Percentiles rank a stretch among this genome's conserved stretches.
Conservation (phyloP, 2,888 invertebrate genomes). For the Andrena trimmerana region DNA sequence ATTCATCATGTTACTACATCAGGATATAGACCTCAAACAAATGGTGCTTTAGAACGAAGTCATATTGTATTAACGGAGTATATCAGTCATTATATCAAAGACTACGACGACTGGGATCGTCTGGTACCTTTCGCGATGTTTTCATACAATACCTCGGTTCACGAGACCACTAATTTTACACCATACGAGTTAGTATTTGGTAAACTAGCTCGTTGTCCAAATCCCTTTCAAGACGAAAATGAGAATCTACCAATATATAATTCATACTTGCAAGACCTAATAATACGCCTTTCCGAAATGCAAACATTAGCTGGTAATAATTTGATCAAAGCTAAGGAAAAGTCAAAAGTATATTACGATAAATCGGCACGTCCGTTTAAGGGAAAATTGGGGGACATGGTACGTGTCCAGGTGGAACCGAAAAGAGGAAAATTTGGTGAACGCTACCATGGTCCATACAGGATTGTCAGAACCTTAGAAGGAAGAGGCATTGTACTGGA, state of each 20-base stretch:
- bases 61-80: too few species aligned
- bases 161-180: slow-evolving; percentile 14
- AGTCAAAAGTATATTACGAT: too few species aligned
- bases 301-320: too few species aligned
- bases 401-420: neutral
- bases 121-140: slow-evolving; percentile 18
- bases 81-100: too few species aligned
- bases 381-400: too few species aligned
- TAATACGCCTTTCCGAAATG: too few species aligned
- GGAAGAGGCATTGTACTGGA: neutral
- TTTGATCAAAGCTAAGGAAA: too few species aligned
- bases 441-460: slow-evolving; percentile 2
- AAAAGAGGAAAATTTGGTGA: slow-evolving; percentile 1
- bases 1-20: too few species aligned
- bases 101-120: too few species aligned
- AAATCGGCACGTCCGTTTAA: too few species aligned
- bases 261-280: neutral
- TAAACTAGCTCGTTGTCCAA: neutral
- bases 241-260: neutral
- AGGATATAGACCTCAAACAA: too few species aligned
- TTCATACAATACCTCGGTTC: slow-evolving; percentile 16
- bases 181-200: slow-evolving; percentile 13
- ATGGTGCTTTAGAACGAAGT: too few species aligned
- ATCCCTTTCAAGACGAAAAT: neutral
- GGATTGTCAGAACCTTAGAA: neutral